A percentile compares a stretch with the other conserved stretches of the same genome.
Evolutionary conservation across 2,113 vertebrate species (phyloP).

Genomic region (Megaceryle maxima): DNA sequence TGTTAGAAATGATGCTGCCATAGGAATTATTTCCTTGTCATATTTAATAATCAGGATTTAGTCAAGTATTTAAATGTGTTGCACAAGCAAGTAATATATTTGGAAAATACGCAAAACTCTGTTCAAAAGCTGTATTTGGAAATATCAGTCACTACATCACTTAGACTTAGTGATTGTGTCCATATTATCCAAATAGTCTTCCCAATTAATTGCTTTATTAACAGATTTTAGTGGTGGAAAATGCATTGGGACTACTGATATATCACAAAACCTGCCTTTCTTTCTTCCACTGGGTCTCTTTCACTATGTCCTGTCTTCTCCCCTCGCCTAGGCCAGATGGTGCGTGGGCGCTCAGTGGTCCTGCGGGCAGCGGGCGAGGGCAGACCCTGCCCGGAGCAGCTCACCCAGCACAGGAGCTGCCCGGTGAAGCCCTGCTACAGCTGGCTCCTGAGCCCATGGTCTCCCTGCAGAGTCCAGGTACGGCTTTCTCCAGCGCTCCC

Average conservation of each 20-base stretch:
- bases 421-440: slow-evolving; percentile 88
- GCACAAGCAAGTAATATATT: not conserved
- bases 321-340: slow-evolving; percentile 80
- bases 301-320: not conserved
- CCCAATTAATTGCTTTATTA: not conserved
- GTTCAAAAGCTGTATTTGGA: not conserved
- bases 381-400: slow-evolving; percentile 84
- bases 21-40: slow-evolving; percentile 35
- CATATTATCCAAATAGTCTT: not conserved
- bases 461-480: slow-evolving; percentile 88
- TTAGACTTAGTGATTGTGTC: not conserved
- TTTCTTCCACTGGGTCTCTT: not conserved
- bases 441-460: slow-evolving; percentile 90
- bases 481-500: not conserved
- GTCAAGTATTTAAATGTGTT: slow-evolving; percentile 29
- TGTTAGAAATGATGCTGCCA: not conserved
- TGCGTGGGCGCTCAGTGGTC: slow-evolving; percentile 82
- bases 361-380: slow-evolving; percentile 87
- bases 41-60: slow-evolving; percentile 56
- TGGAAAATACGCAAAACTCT: not conserved
- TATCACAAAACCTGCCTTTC: not conserved
- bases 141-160: not conserved
- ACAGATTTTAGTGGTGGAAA: not conserved
- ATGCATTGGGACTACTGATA: not conserved
- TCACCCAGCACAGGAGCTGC: slow-evolving; percentile 87